Evolutionary conservation across 2,888 invertebrate genomes (phyloP).

Genomic region (Chrysotoxum bicinctum): DNA sequence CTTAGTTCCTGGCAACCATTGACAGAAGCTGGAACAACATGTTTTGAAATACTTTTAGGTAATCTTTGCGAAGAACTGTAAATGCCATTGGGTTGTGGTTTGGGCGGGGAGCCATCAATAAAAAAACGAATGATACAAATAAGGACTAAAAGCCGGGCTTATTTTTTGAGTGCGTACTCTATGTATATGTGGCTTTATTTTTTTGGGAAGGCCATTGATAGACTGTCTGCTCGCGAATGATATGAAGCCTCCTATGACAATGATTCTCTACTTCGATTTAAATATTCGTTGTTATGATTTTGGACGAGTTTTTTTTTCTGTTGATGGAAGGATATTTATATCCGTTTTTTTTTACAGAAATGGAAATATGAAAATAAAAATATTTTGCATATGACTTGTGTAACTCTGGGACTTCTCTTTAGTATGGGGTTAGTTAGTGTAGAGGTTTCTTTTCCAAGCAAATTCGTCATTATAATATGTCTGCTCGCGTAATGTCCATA

Average conservation of each 20-base stretch:
- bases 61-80: slow-evolving; percentile 58
- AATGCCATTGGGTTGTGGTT: slow-evolving; percentile 42
- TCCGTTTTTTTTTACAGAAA: no score
- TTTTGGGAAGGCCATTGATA: slow-evolving; percentile 38
- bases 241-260: not conserved
- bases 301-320: not conserved
- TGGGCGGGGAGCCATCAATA: slow-evolving; percentile 23
- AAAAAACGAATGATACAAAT: slow-evolving; percentile 41
- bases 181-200: not conserved
- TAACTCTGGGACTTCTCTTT: no score
- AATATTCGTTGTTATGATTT: slow-evolving; percentile 53
- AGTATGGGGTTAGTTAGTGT: no score
- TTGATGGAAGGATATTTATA: not conserved
- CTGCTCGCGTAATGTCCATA: no score
- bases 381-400: no score
- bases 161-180: not conserved
- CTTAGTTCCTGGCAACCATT: slow-evolving; percentile 39
- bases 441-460: no score
- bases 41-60: slow-evolving; percentile 56
- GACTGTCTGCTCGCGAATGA: slow-evolving; percentile 26
- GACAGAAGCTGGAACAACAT: slow-evolving; percentile 38
- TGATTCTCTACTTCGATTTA: slow-evolving; percentile 49
- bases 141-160: slow-evolving; percentile 33
- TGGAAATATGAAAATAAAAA: no score
- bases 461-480: no score